Base-by-base conservation (phyloP, 1,140 invertebrate species). In the Lepidurus apus region DNA sequence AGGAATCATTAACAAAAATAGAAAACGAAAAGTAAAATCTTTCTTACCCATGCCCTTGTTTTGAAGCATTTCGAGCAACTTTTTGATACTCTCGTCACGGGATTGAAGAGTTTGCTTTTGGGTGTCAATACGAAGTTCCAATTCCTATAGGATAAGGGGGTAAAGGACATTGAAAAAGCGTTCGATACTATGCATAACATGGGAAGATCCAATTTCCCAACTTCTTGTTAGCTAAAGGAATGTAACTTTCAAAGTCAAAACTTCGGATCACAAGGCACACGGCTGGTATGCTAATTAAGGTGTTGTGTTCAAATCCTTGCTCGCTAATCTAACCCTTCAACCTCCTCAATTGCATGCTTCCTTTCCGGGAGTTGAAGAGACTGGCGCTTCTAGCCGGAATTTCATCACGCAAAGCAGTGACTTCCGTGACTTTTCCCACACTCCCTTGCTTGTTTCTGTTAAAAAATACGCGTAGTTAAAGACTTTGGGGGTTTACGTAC, bases 41-140 rank as follows among this genome's bases (percentile, higher is more conserved):
- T 81, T 89, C 93, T 91, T 87, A 95, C 94, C 94, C 89, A 96
- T 93, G 85, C 95, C 96, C 88, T 98, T 98, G 85, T 92, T 96
- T 86, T 98, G 96, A 74, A 98, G 89, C 95, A 98, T 98, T 89
- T 99, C 97, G 82, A 99, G 89, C 81, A 99, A 89, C 87, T 98
- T 98, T 89, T 98, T 98, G 83, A 98, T 98, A 86, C 95, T 98
- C 84, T 98, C 97, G 87, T 99, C 97, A 81, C 97, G 89, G 47
- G 96, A 95, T 83, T 93, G 91, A 78, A 98, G 87, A 34, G 97
- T 98, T 87, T 98, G 96, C 87, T 98, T 98, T 87, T 99, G 97
- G 8, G 96, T 97, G 86, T 98, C 96, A 84, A 98, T 96, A 82
- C 96, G 90, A 82, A 98, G 87, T 87, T 98, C 97, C 85, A 98